Conservation (phyloP, 2,888 invertebrate species). For the Drosophila vallismaia region DNA sequence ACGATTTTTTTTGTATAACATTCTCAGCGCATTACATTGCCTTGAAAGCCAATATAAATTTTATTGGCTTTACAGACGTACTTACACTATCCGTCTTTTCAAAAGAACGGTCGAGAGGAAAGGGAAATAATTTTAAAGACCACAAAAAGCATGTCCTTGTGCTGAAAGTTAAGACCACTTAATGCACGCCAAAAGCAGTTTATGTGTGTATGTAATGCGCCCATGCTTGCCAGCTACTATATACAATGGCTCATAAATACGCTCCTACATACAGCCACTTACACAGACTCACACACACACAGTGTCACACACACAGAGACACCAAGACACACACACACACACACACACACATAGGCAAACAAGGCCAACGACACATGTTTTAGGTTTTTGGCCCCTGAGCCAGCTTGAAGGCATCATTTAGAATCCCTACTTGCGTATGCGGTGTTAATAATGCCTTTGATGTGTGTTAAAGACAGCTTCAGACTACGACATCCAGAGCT, state of each 20-base stretch:
- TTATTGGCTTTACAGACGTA: constrained; percentile 60
- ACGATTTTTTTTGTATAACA: constrained; percentile 30
- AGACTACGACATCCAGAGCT: constrained; percentile 64
- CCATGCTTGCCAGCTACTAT: constrained; percentile 9
- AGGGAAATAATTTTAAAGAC: constrained; percentile 68
- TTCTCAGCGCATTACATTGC: constrained; percentile 43
- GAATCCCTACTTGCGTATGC: constrained; percentile 56
- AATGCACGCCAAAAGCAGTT: constrained; percentile 79
- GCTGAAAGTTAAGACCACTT: constrained; percentile 79
- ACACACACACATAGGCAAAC: constrained; percentile 14
- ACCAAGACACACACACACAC: constrained; percentile 33
- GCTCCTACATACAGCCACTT: constrained; percentile 33
- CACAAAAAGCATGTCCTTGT: constrained; percentile 77
- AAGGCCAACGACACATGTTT: constrained; percentile 73
- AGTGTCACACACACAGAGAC: constrained; percentile 11
- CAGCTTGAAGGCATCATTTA: constrained; percentile 70
- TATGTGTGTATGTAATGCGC: constrained; percentile 32
- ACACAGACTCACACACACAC: constrained; percentile 32
- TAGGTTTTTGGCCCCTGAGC: constrained; percentile 65
- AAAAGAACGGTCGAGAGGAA: not conserved
- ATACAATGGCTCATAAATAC: constrained; percentile 60
- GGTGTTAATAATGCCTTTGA: constrained; percentile 78
- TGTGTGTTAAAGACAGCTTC: constrained; percentile 77
- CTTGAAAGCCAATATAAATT: constrained; percentile 60
- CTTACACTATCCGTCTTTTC: not conserved